A percentile compares a stretch with the other conserved stretches of the same genome.
These are phyloP conservation scores for Verasper variegatus DNA, from an alignment of 2,113 vertebrate genomes.

Conservation along the genomic window DNA sequence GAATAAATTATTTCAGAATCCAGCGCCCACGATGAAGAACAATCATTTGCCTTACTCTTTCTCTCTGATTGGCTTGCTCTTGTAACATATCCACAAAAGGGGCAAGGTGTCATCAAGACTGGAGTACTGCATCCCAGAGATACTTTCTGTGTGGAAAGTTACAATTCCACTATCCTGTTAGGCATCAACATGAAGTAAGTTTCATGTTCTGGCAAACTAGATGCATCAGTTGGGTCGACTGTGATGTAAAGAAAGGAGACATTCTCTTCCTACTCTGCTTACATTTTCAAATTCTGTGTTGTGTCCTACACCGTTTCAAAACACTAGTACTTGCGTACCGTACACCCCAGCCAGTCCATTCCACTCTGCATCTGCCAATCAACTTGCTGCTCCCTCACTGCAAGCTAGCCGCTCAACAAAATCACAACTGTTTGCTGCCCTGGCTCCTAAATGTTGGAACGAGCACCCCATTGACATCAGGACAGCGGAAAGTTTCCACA, in stretches of 20 bases:
- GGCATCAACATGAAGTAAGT: background rate
- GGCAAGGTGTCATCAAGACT: background rate
- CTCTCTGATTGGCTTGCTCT: background rate
- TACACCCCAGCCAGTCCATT: too few relatives aligned
- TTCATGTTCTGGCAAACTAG: background rate
- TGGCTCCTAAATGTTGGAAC: too few relatives aligned
- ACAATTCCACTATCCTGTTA: slow-evolving; percentile 5
- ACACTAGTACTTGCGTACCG: background rate
- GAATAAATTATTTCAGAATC: slow-evolving; percentile 37
- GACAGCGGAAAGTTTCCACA: too few relatives aligned
- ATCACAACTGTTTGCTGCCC: too few relatives aligned
- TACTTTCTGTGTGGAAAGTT: background rate
- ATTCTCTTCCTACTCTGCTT: background rate
- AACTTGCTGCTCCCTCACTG: too few relatives aligned
- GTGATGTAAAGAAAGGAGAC: background rate
- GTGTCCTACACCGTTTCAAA: background rate
- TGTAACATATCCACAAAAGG: background rate
- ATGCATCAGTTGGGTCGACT: background rate
- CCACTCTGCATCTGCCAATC: too few relatives aligned
- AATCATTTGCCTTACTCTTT: background rate
- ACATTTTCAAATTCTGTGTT: background rate
- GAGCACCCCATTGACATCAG: background rate
- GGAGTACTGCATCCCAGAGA: background rate
- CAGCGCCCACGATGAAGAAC: slow-evolving; percentile 4
- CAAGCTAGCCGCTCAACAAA: too few relatives aligned